Conservation (phyloP, 2,888 invertebrate species). For the Sminthurides aquaticus region DNA sequence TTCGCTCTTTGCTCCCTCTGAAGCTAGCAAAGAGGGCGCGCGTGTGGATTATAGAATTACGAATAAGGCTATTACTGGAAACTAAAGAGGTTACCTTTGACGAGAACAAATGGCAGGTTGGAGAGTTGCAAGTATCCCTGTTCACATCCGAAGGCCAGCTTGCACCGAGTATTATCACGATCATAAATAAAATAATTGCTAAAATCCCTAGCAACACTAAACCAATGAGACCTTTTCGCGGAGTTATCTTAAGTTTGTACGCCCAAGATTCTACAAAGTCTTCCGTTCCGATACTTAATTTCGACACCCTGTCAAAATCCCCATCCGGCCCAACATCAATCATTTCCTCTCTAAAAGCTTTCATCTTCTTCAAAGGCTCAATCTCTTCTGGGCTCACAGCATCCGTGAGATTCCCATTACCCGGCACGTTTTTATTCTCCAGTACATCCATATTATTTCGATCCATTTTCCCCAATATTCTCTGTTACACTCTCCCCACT, state of each 20-base stretch:
- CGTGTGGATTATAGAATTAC: too few relatives aligned
- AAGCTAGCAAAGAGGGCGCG: too few relatives aligned
- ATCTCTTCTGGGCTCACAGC: slow-evolving; percentile 33
- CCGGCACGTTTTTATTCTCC: slow-evolving; percentile 36
- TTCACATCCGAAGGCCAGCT: slow-evolving; percentile 51
- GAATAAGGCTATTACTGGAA: too few relatives aligned
- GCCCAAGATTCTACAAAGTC: slow-evolving; percentile 29
- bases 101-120: slow-evolving; percentile 52
- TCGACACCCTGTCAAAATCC: slow-evolving; percentile 12
- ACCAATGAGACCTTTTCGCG: slow-evolving; percentile 35
- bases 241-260: slow-evolving; percentile 33
- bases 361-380: slow-evolving; percentile 25
- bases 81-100: too few relatives aligned
- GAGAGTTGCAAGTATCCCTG: slow-evolving; percentile 49
- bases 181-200: slow-evolving; percentile 48
- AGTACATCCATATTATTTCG: slow-evolving; percentile 30
- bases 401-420: slow-evolving; percentile 35
- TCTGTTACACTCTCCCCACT: too few relatives aligned
- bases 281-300: background rate
- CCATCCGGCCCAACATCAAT: slow-evolving; percentile 22
- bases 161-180: slow-evolving; percentile 49
- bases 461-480: background rate
- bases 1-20: too few relatives aligned
- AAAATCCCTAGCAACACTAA: slow-evolving; percentile 29
- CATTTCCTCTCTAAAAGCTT: slow-evolving; percentile 21